Percentiles rank a stretch among this genome's conserved stretches.
These are phyloP conservation scores for Diplodus puntazzo DNA, from an alignment of 2,797 vertebrate genomes.

Conservation along the genomic window DNA sequence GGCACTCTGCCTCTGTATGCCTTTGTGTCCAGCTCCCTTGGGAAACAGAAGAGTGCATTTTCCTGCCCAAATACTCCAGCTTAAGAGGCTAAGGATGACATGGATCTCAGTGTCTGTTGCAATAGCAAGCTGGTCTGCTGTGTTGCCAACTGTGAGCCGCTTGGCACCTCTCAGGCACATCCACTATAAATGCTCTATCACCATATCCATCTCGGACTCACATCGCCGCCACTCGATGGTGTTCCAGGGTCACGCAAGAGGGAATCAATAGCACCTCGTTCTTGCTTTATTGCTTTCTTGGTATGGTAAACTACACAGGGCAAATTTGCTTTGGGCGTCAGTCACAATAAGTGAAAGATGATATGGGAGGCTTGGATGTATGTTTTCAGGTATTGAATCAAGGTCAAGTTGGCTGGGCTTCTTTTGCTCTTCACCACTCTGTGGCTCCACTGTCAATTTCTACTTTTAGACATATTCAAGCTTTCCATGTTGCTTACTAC, in stretches of 20 bases:
- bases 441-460: constrained; percentile 11
- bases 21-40: constrained; percentile 54
- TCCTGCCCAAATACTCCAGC: constrained; percentile 53
- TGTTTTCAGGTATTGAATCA: constrained; percentile 25
- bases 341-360: not conserved
- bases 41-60: constrained; percentile 50
- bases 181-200: constrained; percentile 49
- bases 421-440: not conserved
- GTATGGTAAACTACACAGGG: constrained; percentile 28
- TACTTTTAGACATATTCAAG: constrained; percentile 36
- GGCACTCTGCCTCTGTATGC: constrained; percentile 44
- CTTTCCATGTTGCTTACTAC: constrained; percentile 27
- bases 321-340: constrained; percentile 10
- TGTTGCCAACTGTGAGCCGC: constrained; percentile 55
- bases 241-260: constrained; percentile 31
- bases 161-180: constrained; percentile 50
- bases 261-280: constrained; percentile 30
- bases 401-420: constrained; percentile 6
- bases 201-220: constrained; percentile 51
- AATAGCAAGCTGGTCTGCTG: constrained; percentile 62
- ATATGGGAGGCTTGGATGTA: not conserved
- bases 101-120: constrained; percentile 60
- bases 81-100: constrained; percentile 62
- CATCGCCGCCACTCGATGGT: constrained; percentile 34
- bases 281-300: constrained; percentile 26